Conservation (phyloP, 2,888 invertebrate species). For the Tribolium freemani region DNA sequence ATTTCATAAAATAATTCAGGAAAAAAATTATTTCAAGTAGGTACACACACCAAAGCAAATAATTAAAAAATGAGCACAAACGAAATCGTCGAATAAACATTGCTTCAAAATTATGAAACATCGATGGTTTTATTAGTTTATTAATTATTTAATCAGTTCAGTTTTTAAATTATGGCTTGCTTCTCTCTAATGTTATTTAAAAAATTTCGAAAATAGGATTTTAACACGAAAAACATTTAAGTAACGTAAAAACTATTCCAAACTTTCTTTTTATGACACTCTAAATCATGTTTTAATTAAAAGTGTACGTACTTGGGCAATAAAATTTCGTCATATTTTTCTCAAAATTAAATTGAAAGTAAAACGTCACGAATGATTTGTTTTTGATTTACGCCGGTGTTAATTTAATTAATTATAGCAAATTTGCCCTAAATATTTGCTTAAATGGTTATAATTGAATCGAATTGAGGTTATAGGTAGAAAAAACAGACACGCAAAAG, state of each 20-base stretch:
- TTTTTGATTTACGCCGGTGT: neutral
- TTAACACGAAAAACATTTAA: too few relatives aligned
- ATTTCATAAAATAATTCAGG: neutral
- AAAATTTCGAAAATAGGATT: too few relatives aligned
- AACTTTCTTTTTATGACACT: neutral
- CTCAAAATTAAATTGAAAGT: neutral
- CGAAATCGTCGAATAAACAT: neutral
- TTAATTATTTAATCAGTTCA: neutral
- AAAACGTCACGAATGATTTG: neutral
- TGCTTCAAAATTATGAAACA: too few relatives aligned
- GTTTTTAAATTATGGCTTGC: too few relatives aligned
- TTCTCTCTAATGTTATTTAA: too few relatives aligned
- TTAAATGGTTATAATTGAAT: neutral
- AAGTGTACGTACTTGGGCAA: neutral
- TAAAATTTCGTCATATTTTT: neutral
- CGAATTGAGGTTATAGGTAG: neutral
- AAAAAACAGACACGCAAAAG: neutral
- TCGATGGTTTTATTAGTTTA: neutral
- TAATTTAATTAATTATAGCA: neutral
- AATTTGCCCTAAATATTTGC: neutral
- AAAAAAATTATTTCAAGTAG: neutral
- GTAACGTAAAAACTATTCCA: neutral
- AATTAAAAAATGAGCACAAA: neutral
- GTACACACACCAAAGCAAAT: neutral
- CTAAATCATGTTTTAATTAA: neutral